Evolutionary conservation across 1,140 invertebrate genomes (phyloP).

Genomic region (Aradophagus sp.): DNA sequence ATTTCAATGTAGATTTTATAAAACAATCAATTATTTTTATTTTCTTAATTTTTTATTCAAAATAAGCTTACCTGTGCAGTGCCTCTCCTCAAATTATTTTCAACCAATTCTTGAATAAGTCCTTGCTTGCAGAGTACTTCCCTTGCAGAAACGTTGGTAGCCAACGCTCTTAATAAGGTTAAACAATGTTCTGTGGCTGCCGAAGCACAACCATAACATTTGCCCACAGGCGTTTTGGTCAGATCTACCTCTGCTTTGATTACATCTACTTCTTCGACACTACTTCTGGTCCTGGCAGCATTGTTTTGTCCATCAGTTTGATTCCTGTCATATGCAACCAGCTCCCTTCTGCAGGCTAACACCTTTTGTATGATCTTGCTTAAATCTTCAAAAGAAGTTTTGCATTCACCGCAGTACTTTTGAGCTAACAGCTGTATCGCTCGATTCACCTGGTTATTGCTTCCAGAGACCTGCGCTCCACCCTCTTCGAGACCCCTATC

Average conservation of each 20-base stretch:
- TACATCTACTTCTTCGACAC: constrained; percentile 29
- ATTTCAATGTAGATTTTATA: too few relatives aligned
- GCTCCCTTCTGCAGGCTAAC: constrained; percentile 89
- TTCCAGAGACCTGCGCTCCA: constrained; percentile 73
- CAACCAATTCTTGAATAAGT: constrained; percentile 91
- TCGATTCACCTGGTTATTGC: constrained; percentile 81
- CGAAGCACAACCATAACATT: constrained; percentile 90
- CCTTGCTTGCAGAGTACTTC: constrained; percentile 89
- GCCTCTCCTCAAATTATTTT: constrained; percentile 90
- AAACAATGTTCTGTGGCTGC: constrained; percentile 95
- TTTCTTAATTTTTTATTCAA: constrained; percentile 1
- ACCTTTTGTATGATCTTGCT: constrained; percentile 96
- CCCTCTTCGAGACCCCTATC: constrained; percentile 80
- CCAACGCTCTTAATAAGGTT: constrained; percentile 92
- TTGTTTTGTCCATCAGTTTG: constrained; percentile 77
- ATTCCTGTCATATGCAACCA: constrained; percentile 93
- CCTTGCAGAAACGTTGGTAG: constrained; percentile 86
- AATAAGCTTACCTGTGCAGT: constrained; percentile 76
- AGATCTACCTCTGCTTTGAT: constrained; percentile 29
- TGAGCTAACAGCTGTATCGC: constrained; percentile 92
- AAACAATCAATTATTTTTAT: background rate
- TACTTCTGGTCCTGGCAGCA: background rate
- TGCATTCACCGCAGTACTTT: constrained; percentile 96
- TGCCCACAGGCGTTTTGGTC: constrained; percentile 66
- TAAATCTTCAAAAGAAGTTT: constrained; percentile 94